Conservation (phyloP, 2,797 vertebrate genomes). For the Rachycentron canadum region DNA sequence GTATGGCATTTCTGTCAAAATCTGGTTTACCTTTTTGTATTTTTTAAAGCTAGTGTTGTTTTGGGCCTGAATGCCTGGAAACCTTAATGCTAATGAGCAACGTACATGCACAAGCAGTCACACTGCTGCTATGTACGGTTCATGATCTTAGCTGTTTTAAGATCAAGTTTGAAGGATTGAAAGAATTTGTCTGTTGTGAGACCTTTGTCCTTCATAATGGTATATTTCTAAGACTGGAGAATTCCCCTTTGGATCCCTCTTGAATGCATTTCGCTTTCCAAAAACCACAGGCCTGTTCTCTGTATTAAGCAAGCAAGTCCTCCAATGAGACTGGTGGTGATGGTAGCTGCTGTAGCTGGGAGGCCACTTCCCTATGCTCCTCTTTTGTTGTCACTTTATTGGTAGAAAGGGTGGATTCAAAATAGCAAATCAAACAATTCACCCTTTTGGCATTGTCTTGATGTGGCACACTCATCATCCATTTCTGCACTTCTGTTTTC, state of each 20-base stretch:
- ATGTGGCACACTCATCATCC: neutral
- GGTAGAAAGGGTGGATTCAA: neutral
- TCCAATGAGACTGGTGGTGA: neutral
- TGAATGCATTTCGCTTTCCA: neutral
- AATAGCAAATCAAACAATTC: conserved; percentile 8
- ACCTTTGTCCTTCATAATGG: no score
- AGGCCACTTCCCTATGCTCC: neutral
- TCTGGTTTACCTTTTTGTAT: no score
- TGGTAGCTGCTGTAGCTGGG: neutral
- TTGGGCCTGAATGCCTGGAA: neutral
- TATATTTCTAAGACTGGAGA: no score
- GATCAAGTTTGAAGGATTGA: neutral
- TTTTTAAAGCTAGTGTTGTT: neutral
- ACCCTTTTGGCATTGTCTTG: neutral
- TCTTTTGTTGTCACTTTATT: neutral
- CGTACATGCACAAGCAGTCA: neutral
- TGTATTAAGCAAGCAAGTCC: neutral
- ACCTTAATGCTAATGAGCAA: neutral
- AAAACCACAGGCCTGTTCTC: neutral
- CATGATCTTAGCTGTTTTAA: neutral
- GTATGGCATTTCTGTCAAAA: neutral
- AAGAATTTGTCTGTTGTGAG: no score
- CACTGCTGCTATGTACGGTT: neutral
- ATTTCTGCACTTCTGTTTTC: neutral
- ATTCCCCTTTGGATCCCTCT: neutral